Evolutionary conservation across 2,113 vertebrate species (phyloP), one percentile per base, ranked within the genome.

Genomic region (Orientallactaga bullata): DNA sequence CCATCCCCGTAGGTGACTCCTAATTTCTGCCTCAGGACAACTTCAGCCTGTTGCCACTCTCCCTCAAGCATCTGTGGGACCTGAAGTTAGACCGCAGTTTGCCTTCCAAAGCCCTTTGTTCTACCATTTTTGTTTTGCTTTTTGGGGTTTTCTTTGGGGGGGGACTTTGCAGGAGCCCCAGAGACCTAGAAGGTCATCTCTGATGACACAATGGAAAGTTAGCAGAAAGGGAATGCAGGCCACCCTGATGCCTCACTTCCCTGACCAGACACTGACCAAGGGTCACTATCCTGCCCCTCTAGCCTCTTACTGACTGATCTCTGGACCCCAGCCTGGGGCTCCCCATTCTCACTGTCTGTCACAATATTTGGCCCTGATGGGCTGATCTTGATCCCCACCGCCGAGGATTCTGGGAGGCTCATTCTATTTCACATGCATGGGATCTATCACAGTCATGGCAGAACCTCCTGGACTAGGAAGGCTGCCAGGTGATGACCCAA

Each of bases 1-100:
- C 1, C 1, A 1, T 8, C 58, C 42, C 35, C 39, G 0, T 0
- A 32, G 83, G 28, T 5, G 3, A 8, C 1, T 2, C 23, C 79
- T 30, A 42, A 32, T 55, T 77, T 30, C 28, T 42, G 23, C 42
- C 47, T 11, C 24, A 0, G 15, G 5, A 55, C 17, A 24, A 65
- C 24, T 1, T 55, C 71, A 51, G 20, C 42, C 61, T 60, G 18
- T 4, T 13, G 35, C 28, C 28, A 30, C 28, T 60, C 30, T 23
- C 18, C 21, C 15, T 12, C 4, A 42, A 21, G 73, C 32, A 30
- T 51, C 4, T 68, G 39, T 17, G 17, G 24, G 32, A 21, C 42
- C 32, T 2, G 21, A 26, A 15, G n/a, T 42, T 3, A 15, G 47
- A 55, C 32, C 32, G 63, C 21, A 74, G 69, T 35, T 21, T 39